Evolutionary conservation across 2,113 vertebrate genomes (phyloP), one percentile per base, ranked within the genome.

Genomic region (Uropsilus gracilis): DNA sequence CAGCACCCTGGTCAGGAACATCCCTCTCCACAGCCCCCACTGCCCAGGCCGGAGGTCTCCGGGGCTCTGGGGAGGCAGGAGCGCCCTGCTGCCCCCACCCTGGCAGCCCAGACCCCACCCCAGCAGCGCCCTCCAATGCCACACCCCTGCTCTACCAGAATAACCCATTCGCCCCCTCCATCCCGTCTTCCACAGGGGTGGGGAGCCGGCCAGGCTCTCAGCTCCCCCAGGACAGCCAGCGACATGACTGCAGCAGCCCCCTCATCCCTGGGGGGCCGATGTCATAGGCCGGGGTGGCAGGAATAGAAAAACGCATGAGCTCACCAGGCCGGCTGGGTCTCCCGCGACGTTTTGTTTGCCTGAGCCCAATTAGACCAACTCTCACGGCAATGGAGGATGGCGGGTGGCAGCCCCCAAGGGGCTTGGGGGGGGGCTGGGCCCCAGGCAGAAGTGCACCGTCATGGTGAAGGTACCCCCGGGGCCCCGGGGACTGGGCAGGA

Each of bases 281-380:
- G 93, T 95, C 76, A 90, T 37, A 8, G 24, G 86, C 57, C 22
- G 0, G 57, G 50, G 75, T 30, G 17, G 42, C 69, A 89, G 63
- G 76, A 83, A 95, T 64, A 86, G 57, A 64, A 90, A 81, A 11
- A 76, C 16, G 0, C 69, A 78, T 92, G 92, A 92, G 90, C 95
- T 97, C 92, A 96, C 89, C 89, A 57, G 87, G 95, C 85, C 55
- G 50, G 50, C 69, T 3, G 16, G 91, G 91, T 89, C 91, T 94
- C 96, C 89, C 13, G 5, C 81, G 86, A 77, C 24, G 44, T 53
- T 59, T 16, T 53, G 78, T 90, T 87, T 64, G 50, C 89, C 73
- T 42, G 69, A 83, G 94, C 73, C 94, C 96, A 97, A 97, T 97
- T 97, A 96, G 18, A 68, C 64, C 61, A 82, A 86, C 50, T 94